phyloP scores from a whole-genome alignment of 1,140 invertebrate species.

The Nymphalis io region DNA sequence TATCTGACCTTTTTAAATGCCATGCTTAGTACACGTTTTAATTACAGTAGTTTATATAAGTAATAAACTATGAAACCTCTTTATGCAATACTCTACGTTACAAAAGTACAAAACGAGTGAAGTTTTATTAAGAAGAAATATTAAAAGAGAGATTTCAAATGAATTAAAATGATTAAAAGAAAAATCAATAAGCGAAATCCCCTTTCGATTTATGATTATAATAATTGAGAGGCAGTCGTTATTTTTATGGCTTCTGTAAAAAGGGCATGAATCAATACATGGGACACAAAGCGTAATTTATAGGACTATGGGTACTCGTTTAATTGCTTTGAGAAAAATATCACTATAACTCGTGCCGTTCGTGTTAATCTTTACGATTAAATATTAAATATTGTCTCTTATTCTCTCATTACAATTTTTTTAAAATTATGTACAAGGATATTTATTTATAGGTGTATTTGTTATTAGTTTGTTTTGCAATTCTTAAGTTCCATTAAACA shows the following conservation, averaged over 20 bases:
- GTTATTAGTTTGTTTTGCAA: no score
- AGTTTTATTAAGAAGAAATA: not conserved
- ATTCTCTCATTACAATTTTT: no score
- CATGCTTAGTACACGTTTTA: not conserved
- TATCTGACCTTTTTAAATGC: not conserved
- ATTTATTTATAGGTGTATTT: no score
- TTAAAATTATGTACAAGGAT: no score
- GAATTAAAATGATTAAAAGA: constrained; percentile 28
- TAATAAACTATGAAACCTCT: not conserved
- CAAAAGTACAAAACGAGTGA: not conserved
- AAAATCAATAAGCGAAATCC: constrained; percentile 33
- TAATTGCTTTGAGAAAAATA: constrained; percentile 55
- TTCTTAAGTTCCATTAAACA: no score
- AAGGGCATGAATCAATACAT: constrained; percentile 61
- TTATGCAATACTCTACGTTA: not conserved
- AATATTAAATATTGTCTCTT: not conserved
- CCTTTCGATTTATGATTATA: constrained; percentile 63
- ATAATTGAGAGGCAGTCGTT: constrained; percentile 68
- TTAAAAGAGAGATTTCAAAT: constrained; percentile 5
- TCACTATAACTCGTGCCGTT: constrained; percentile 22
- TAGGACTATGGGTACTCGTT: constrained; percentile 50
- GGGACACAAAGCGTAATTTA: constrained; percentile 69
- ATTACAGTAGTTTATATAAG: not conserved
- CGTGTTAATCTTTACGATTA: constrained; percentile 9
- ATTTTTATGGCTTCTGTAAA: constrained; percentile 76